phyloP scores from a whole-genome alignment of 2,113 vertebrate species.

The Petrocephalus microphthalmus region DNA sequence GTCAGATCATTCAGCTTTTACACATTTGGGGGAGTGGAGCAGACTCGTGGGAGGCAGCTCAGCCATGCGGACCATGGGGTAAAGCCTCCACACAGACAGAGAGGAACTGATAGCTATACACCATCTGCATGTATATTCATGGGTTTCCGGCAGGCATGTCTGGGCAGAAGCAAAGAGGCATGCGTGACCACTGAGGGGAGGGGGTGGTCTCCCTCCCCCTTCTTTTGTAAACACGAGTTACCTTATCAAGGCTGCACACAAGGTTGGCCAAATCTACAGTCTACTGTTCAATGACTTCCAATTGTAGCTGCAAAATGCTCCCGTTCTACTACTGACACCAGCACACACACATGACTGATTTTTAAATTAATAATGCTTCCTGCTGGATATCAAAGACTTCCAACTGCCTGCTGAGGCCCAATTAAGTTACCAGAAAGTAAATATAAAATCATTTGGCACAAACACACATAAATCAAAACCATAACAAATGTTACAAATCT shows the following conservation, averaged over 20 bases:
- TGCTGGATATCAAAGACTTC: neutral
- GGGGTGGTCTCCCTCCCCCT: neutral
- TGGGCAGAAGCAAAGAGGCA: conserved; percentile 20
- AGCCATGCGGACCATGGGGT: neutral
- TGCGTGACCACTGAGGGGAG: neutral
- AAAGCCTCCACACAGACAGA: neutral
- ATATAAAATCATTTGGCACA: neutral
- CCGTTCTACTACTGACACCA: neutral
- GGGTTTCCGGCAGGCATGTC: neutral
- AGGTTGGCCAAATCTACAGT: neutral
- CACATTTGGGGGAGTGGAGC: neutral
- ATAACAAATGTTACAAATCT: neutral
- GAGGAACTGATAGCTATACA: neutral
- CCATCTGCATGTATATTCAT: neutral
- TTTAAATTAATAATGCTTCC: neutral
- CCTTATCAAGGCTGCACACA: conserved; percentile 8
- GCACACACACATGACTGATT: neutral
- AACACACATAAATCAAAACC: neutral
- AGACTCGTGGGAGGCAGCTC: neutral
- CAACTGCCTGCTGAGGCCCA: neutral
- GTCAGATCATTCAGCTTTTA: neutral
- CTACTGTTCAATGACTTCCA: neutral
- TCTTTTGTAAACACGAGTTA: neutral
- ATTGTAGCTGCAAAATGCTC: neutral
- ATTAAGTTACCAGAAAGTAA: neutral